Evolutionary conservation across 2,113 vertebrate species (phyloP).

Genomic region (Ivindomyrus marchei): DNA sequence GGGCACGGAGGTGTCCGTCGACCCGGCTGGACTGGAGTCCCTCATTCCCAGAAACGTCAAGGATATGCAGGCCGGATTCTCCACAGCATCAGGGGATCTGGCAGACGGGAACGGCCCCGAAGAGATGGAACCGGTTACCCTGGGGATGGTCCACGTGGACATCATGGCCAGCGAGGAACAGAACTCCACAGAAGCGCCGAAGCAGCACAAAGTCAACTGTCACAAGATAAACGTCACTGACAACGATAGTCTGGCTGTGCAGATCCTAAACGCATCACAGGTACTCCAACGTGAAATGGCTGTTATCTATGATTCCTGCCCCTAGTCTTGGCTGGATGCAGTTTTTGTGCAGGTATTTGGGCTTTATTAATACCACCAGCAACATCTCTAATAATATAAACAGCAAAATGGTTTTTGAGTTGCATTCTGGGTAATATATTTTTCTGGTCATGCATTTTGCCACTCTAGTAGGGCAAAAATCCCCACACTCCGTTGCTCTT

Average conservation of each 20-base stretch:
- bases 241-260: slow-evolving; percentile 60
- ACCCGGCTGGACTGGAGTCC: slow-evolving; percentile 58
- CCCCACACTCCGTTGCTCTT: neutral
- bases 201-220: slow-evolving; percentile 81
- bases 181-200: slow-evolving; percentile 71
- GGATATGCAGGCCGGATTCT: slow-evolving; percentile 43
- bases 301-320: neutral
- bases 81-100: slow-evolving; percentile 45
- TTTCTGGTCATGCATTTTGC: neutral
- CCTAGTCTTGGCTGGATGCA: neutral
- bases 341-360: neutral
- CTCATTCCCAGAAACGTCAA: slow-evolving; percentile 65
- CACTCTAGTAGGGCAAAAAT: neutral
- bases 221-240: slow-evolving; percentile 75
- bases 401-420: neutral
- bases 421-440: neutral
- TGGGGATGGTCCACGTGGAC: slow-evolving; percentile 51
- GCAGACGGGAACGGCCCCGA: slow-evolving; percentile 20
- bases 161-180: slow-evolving; percentile 49
- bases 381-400: neutral
- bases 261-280: slow-evolving; percentile 84
- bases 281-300: slow-evolving; percentile 40
- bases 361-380: neutral
- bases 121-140: slow-evolving; percentile 43
- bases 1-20: slow-evolving; percentile 54